Percentiles rank a stretch among this genome's conserved stretches.
Conservation (phyloP, 2,888 invertebrate species). For the Pollenia amentaria region DNA sequence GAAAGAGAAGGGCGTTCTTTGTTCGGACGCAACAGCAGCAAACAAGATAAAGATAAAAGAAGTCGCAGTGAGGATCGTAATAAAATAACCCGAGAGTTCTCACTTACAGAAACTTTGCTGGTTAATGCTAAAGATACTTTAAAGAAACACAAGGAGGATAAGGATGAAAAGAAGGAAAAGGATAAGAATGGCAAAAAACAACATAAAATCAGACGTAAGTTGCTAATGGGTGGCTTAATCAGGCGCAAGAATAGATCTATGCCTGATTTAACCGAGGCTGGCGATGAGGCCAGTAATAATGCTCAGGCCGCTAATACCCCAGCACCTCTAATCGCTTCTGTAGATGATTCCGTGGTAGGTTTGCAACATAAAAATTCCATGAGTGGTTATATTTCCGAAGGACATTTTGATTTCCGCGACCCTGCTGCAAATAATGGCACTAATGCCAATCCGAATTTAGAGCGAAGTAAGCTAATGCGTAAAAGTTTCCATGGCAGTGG, state of each 20-base stretch:
- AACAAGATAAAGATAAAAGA: conserved; percentile 91
- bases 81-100: conserved; percentile 89
- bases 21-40: conserved; percentile 87
- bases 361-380: conserved; percentile 86
- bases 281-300: conserved; percentile 83
- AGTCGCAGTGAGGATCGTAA: conserved; percentile 94
- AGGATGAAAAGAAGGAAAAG: conserved; percentile 87
- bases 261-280: conserved; percentile 95
- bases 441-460: conserved; percentile 91
- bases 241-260: conserved; percentile 95
- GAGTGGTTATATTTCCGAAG: conserved; percentile 94
- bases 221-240: conserved; percentile 95
- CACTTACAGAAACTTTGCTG: conserved; percentile 87
- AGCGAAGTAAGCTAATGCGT: conserved; percentile 94
- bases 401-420: conserved; percentile 91
- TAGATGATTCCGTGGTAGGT: conserved; percentile 92
- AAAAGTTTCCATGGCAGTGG: conserved; percentile 95
- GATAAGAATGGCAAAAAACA: conserved; percentile 94
- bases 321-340: conserved; percentile 85
- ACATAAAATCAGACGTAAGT: conserved; percentile 94
- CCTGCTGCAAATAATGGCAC: conserved; percentile 83
- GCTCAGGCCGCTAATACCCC: conserved; percentile 78
- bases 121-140: conserved; percentile 85
- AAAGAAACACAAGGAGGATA: conserved; percentile 87
- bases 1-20: conserved; percentile 89